A percentile compares a stretch with the other conserved stretches of the same genome.
These are phyloP conservation scores for Acipenser transmontanus DNA, from an alignment of 2,797 vertebrate genomes.

Conservation along the genomic window DNA sequence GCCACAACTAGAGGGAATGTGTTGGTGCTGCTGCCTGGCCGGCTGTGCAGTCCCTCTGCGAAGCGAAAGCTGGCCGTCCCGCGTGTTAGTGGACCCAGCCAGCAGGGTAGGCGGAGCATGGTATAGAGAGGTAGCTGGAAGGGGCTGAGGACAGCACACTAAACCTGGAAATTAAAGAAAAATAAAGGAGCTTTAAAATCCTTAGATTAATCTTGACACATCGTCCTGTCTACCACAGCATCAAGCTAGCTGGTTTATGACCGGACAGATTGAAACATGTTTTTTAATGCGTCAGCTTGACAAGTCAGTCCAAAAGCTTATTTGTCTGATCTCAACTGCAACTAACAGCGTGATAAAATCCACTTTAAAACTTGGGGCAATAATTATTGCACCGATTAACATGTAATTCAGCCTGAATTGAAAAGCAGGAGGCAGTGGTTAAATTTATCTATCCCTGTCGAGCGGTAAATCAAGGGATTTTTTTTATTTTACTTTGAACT, in stretches of 20 bases:
- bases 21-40: background rate
- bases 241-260: too few relatives aligned
- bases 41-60: background rate
- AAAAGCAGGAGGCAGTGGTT: background rate
- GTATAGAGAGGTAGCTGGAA: constrained; percentile 32
- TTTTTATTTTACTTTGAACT: too few relatives aligned
- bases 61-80: constrained; percentile 33
- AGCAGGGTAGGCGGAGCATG: constrained; percentile 50
- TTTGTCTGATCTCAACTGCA: too few relatives aligned
- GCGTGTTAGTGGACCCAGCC: constrained; percentile 51
- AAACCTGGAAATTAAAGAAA: constrained; percentile 25
- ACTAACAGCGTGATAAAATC: too few relatives aligned
- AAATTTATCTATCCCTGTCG: too few relatives aligned
- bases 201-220: background rate
- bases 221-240: too few relatives aligned
- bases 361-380: too few relatives aligned
- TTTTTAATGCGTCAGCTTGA: background rate
- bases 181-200: background rate
- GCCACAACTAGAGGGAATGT: too few relatives aligned
- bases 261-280: background rate
- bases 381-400: too few relatives aligned
- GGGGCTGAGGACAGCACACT: constrained; percentile 20
- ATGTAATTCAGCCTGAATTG: background rate
- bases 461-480: too few relatives aligned
- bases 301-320: too few relatives aligned